A percentile compares a stretch with the other conserved stretches of the same genome.
Conservation (phyloP, 2,113 vertebrate genomes). For the Myodes glareolus region DNA sequence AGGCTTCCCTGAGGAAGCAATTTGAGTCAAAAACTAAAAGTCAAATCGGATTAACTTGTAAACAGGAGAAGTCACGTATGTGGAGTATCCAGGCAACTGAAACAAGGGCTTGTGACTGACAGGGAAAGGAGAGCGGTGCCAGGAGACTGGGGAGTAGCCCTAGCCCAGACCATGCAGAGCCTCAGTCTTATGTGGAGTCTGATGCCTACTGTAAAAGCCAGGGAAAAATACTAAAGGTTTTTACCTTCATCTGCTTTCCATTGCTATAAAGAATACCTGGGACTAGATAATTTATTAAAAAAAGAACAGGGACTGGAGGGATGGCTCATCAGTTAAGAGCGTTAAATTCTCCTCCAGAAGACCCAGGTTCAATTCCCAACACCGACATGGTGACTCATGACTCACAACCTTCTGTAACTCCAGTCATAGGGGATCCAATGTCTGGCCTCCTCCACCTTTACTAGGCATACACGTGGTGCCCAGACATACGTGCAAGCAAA, state of each 20-base stretch:
- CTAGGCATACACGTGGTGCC: background rate
- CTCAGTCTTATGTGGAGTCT: background rate
- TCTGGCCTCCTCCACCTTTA: background rate
- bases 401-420: background rate
- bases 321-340: background rate
- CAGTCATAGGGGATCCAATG: background rate
- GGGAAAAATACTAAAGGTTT: background rate
- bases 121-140: no score
- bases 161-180: background rate
- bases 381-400: background rate
- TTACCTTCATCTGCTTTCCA: background rate
- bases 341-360: background rate
- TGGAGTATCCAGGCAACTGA: background rate
- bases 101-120: background rate
- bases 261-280: background rate
- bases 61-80: background rate
- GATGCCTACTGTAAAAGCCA: background rate
- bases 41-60: constrained; percentile 31
- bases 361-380: background rate
- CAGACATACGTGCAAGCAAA: background rate
- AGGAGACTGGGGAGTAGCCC: background rate
- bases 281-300: background rate
- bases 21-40: background rate
- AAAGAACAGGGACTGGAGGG: background rate
- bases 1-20: background rate